Percentiles rank a stretch among this genome's conserved stretches.
Conservation (phyloP, 2,113 vertebrate genomes). For the Scalopus aquaticus region DNA sequence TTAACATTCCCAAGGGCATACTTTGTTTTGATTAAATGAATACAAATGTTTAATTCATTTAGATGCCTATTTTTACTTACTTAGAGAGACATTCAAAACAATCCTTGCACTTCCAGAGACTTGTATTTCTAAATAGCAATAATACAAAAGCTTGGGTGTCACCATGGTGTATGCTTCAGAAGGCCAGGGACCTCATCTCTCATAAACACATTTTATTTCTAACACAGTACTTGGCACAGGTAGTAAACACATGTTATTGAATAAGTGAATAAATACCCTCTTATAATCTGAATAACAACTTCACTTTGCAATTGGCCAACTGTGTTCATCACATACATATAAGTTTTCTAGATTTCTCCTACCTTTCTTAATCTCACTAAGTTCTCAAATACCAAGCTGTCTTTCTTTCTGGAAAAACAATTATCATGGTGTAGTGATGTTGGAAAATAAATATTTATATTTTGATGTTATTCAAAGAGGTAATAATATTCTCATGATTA, state of each 20-base stretch:
- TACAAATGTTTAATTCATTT: neutral
- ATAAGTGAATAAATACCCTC: neutral
- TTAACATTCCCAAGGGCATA: conserved; percentile 14
- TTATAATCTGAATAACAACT: neutral
- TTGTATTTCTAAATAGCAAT: neutral
- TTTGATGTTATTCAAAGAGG: neutral
- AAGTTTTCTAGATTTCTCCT: neutral
- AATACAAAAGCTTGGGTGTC: neutral
- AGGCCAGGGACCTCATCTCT: neutral
- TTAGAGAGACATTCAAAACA: neutral
- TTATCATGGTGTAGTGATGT: neutral
- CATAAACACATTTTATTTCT: neutral
- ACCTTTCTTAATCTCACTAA: neutral
- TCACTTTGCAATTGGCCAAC: neutral
- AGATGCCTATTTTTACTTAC: neutral
- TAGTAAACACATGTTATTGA: neutral
- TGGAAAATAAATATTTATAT: conserved; percentile 18
- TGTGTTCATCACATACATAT: neutral
- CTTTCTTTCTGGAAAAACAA: neutral
- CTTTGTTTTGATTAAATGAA: neutral
- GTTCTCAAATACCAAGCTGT: neutral
- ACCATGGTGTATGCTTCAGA: neutral
- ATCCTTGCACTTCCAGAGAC: neutral
- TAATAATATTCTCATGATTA: conserved; percentile 3
- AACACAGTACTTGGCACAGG: neutral